These are phyloP conservation scores for Calephelis virginiensis DNA, from an alignment of 1,140 invertebrate species.

Conservation along the genomic window DNA sequence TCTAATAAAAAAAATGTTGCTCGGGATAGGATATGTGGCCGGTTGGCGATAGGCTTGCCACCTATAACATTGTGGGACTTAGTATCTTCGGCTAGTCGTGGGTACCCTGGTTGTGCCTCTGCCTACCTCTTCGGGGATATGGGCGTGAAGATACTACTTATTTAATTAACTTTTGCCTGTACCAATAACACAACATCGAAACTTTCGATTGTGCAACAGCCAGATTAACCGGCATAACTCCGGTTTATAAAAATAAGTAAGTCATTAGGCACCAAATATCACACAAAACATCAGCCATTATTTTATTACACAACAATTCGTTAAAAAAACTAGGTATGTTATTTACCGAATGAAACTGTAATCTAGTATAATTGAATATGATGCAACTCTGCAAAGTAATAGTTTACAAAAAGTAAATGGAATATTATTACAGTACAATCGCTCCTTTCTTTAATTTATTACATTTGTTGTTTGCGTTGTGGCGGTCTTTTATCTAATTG, in stretches of 20 bases:
- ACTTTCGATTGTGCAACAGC: no score
- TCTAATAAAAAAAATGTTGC: no score
- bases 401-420: conserved; percentile 13
- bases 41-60: no score
- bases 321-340: conserved; percentile 14
- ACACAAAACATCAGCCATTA: conserved; percentile 11
- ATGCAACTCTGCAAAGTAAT: conserved; percentile 6
- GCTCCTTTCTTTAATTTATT: neutral
- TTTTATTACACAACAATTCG: conserved; percentile 13
- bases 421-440: neutral
- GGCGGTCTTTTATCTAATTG: no score
- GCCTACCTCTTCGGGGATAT: no score
- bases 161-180: no score
- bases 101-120: no score
- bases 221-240: neutral
- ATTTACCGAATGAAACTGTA: conserved; percentile 11
- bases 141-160: no score
- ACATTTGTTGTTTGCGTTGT: neutral
- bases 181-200: no score
- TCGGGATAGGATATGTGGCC: no score
- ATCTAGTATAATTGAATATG: conserved; percentile 11
- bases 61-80: no score
- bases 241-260: conserved; percentile 1
- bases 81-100: no score
- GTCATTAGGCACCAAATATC: conserved; percentile 7